These are phyloP conservation scores for Actinemys pallida DNA, from an alignment of 2,113 vertebrate species.

Conservation along the genomic window DNA sequence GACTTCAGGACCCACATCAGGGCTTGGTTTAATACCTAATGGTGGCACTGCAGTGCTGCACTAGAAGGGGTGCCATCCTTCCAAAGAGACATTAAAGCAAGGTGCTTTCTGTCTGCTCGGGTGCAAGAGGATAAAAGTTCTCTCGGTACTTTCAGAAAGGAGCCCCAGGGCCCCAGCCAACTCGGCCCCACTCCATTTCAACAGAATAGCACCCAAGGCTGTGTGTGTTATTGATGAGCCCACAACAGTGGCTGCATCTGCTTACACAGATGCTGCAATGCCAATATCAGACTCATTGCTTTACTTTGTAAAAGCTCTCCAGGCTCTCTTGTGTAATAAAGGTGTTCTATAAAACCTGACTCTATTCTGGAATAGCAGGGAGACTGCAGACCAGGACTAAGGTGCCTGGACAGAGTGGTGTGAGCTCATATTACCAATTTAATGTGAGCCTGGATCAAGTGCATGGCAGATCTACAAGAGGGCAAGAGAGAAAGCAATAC, in stretches of 20 bases:
- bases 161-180: not conserved
- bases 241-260: slow-evolving; percentile 40
- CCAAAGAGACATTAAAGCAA: accelerated
- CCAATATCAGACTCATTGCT: not conserved
- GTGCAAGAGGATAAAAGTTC: not conserved
- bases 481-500: not conserved
- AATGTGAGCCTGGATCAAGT: slow-evolving; percentile 12
- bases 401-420: not conserved
- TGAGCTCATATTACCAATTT: slow-evolving; percentile 20
- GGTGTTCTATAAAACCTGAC: slow-evolving; percentile 14
- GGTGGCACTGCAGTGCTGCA: not conserved
- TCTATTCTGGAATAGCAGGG: slow-evolving; percentile 44
- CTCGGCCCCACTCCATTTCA: not conserved
- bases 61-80: not conserved
- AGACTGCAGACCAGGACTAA: slow-evolving; percentile 25
- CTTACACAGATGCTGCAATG: not conserved
- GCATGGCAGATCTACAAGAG: slow-evolving; percentile 4
- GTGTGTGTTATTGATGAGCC: slow-evolving; percentile 32
- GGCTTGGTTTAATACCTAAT: not conserved
- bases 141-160: not conserved
- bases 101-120: not conserved
- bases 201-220: slow-evolving; percentile 19
- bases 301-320: slow-evolving; percentile 9
- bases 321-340: slow-evolving; percentile 42
- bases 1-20: not conserved